These are phyloP conservation scores for Spilarctia lutea DNA, from an alignment of 2,888 invertebrate species.

Conservation along the genomic window DNA sequence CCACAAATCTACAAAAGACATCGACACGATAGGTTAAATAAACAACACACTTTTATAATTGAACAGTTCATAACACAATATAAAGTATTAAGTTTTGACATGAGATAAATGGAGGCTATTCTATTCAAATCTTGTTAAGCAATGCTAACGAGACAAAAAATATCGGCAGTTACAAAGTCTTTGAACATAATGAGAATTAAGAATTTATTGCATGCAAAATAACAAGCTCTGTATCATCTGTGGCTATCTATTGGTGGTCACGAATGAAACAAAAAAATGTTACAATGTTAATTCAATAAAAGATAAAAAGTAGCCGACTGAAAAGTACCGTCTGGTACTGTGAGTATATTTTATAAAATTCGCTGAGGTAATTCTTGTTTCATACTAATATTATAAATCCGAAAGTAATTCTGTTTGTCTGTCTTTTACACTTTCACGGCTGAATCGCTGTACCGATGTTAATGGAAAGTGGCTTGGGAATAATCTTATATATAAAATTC, in stretches of 20 bases:
- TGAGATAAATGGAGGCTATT: constrained; percentile 35
- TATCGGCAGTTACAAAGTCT: constrained; percentile 59
- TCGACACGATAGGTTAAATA: constrained; percentile 17
- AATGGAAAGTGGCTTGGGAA: too few species aligned
- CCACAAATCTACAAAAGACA: not conserved
- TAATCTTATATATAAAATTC: too few species aligned
- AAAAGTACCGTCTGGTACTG: constrained; percentile 31
- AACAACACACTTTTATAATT: constrained; percentile 33
- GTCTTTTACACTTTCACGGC: too few species aligned
- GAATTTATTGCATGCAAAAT: constrained; percentile 58
- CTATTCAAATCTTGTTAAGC: constrained; percentile 35
- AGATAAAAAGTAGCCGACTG: constrained; percentile 42
- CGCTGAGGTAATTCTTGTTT: constrained; percentile 15
- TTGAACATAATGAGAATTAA: constrained; percentile 16
- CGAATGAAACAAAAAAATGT: constrained; percentile 54
- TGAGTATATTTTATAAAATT: constrained; percentile 21
- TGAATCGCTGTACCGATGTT: too few species aligned
- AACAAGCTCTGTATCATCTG: constrained; percentile 41
- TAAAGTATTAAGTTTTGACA: constrained; percentile 50
- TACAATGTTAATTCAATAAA: constrained; percentile 66
- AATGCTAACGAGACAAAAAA: constrained; percentile 61
- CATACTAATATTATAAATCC: too few species aligned
- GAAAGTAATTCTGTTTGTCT: too few species aligned
- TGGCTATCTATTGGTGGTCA: constrained; percentile 55
- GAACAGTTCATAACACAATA: constrained; percentile 21